A percentile compares a stretch with the other conserved stretches of the same genome.
Conservation (phyloP, 2,888 invertebrate species). For the Rhamphomyia laevipes region DNA sequence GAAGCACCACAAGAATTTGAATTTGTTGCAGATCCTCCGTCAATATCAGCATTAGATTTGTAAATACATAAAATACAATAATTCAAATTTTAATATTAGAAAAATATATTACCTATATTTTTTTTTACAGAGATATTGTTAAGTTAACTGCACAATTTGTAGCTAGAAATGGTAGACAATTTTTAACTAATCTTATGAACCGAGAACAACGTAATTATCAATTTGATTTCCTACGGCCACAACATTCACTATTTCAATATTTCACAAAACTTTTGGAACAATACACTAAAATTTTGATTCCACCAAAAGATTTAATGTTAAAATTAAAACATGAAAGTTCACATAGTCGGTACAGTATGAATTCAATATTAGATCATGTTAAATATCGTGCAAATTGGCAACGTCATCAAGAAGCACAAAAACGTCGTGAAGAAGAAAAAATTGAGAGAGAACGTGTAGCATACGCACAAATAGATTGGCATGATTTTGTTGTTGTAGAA, state of each 20-base stretch:
- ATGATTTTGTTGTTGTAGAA: conserved; percentile 99
- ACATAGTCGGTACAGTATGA: conserved; percentile 42
- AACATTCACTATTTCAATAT: conserved; percentile 96
- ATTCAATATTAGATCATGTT: conserved; percentile 70
- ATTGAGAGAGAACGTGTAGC: conserved; percentile 88
- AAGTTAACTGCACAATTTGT: conserved; percentile 98
- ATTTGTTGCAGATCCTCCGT: conserved; percentile 94
- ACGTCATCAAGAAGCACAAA: conserved; percentile 85
- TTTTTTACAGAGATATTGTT: conserved; percentile 71
- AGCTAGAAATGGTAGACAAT: conserved; percentile 94
- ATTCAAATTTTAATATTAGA: neutral
- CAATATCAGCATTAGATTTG: conserved; percentile 94
- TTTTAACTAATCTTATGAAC: conserved; percentile 96
- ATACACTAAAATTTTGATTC: conserved; percentile 94
- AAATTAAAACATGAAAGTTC: conserved; percentile 68
- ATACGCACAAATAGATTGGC: conserved; percentile 99
- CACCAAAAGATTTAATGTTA: conserved; percentile 79
- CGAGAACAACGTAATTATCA: conserved; percentile 95
- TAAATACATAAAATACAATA: conserved; percentile 34
- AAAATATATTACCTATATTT: neutral
- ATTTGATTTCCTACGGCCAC: conserved; percentile 96
- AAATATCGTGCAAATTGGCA: conserved; percentile 95
- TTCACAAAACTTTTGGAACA: conserved; percentile 97
- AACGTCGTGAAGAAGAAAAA: conserved; percentile 88
- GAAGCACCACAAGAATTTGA: conserved; percentile 88